Evolutionary conservation across 2,797 vertebrate species (phyloP), one percentile per base, ranked within the genome.

Genomic region (Pempheris klunzingeri): DNA sequence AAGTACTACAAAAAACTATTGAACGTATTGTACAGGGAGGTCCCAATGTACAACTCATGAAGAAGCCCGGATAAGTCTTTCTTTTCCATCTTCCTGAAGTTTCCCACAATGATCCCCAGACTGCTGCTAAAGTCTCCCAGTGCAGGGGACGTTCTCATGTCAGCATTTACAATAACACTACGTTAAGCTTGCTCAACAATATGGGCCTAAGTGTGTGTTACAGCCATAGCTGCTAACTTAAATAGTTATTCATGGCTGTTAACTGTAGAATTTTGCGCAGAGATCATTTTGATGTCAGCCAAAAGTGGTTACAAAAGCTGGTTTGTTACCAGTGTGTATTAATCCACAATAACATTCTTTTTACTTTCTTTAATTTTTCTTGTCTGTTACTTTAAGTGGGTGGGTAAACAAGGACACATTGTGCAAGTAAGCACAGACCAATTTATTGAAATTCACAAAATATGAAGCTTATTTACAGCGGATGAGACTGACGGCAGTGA

Each of bases 141-240:
- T 12, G 11, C 4, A 55, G 4, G 53, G 26, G 44, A 55, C 1
- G 22, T 41, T 74, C 24, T 32, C 14, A 3, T 13, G 46, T 41
- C 15, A 53, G 57, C 57, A 47, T 32, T 38, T 62, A 41, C 26
- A 15, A 20, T 43, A 28, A 28, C 22, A 11, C 10, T 62, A n/a
- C 49, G 17, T 46, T 26, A 22, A 58, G 46, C 50, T 28, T 26
- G 22, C 7, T 63, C 13, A 36, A 52, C 24, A 47, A 34, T 11
- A 59, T 39, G 18, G 11, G 39, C n/a, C 28, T n/a, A 9, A 58
- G 46, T 6, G 53, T 36, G 64, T 53, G 44, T 57, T 52, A n/a
- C 38, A 49, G 32, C 52, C 47, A 52, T 18, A 54, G 47, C 13
- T 54, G 39, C 9, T 30, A 30, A 74, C 26, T 46, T 73, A 4